Evolutionary conservation across 1,140 invertebrate species (phyloP).

Genomic region (Hylaeus anthracinus): DNA sequence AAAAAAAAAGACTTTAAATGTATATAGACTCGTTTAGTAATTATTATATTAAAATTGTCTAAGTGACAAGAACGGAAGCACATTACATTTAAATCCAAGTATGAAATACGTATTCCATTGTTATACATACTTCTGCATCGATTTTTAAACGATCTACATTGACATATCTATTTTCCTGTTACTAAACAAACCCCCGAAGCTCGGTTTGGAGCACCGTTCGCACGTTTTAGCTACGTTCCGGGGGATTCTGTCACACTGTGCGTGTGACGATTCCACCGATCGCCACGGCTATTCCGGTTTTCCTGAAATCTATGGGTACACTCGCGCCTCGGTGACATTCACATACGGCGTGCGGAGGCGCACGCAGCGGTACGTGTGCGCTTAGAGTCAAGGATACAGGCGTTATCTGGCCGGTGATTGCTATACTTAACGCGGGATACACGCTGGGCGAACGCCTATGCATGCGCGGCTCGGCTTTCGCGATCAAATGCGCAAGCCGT

Average conservation of each 20-base stretch:
- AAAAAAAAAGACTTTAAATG: too few relatives aligned
- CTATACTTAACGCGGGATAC: constrained; percentile 54
- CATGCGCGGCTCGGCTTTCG: not conserved
- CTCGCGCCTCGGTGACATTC: constrained; percentile 37
- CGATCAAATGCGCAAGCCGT: constrained; percentile 23
- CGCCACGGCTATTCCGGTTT: constrained; percentile 4
- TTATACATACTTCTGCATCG: too few relatives aligned
- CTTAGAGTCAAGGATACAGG: constrained; percentile 69
- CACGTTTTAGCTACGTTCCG: not conserved
- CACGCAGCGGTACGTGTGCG: constrained; percentile 44
- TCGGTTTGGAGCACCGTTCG: too few relatives aligned
- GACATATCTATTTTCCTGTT: too few relatives aligned
- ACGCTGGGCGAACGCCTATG: constrained; percentile 28
- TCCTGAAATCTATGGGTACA: constrained; percentile 30
- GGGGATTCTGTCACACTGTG: too few relatives aligned
- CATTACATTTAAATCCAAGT: too few relatives aligned
- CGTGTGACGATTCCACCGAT: not conserved
- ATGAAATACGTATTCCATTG: too few relatives aligned
- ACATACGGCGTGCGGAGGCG: constrained; percentile 25
- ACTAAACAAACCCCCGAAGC: too few relatives aligned
- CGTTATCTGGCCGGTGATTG: constrained; percentile 65
- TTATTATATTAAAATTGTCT: too few relatives aligned
- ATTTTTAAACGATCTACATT: too few relatives aligned
- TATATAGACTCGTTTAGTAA: too few relatives aligned
- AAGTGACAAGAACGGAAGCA: too few relatives aligned